Conservation (phyloP, 2,888 invertebrate genomes). For the Arrhopalites spinosus region DNA sequence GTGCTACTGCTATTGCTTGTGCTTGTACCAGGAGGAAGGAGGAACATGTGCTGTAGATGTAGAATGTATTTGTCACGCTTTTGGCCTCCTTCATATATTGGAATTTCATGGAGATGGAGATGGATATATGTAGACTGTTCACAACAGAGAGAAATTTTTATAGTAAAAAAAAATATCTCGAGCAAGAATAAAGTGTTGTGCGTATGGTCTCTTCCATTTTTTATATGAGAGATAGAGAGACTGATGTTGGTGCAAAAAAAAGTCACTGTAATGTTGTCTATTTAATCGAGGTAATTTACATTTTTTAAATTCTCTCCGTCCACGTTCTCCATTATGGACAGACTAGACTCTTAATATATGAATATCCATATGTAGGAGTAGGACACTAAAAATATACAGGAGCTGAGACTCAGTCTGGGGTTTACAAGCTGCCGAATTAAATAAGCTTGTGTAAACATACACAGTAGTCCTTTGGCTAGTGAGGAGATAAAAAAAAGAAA, state of each 20-base stretch:
- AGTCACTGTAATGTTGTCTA: slow-evolving; percentile 17
- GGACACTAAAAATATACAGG: too few species aligned
- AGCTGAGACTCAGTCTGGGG: too few species aligned
- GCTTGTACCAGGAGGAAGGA: too few species aligned
- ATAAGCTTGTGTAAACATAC: neutral
- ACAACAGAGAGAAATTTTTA: neutral
- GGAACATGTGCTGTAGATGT: neutral
- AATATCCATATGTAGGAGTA: too few species aligned
- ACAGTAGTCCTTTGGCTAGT: neutral
- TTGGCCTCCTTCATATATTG: slow-evolving; percentile 11
- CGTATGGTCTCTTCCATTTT: neutral
- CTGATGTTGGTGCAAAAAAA: slow-evolving; percentile 7
- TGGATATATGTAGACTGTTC: neutral
- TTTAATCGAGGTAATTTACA: slow-evolving; percentile 33
- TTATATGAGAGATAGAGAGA: neutral
- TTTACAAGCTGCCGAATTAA: neutral
- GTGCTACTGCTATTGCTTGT: too few species aligned
- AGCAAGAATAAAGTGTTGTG: too few species aligned
- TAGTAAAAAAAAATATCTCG: too few species aligned
- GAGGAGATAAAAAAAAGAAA: neutral
- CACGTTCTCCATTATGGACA: neutral
- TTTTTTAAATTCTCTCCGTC: slow-evolving; percentile 23
- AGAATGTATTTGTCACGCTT: slow-evolving; percentile 20
- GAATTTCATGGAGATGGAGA: neutral
- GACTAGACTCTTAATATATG: neutral